A percentile compares a stretch with the other conserved stretches of the same genome.
Conservation (phyloP, 2,888 invertebrate genomes). For the Psococerastis gibbosa region DNA sequence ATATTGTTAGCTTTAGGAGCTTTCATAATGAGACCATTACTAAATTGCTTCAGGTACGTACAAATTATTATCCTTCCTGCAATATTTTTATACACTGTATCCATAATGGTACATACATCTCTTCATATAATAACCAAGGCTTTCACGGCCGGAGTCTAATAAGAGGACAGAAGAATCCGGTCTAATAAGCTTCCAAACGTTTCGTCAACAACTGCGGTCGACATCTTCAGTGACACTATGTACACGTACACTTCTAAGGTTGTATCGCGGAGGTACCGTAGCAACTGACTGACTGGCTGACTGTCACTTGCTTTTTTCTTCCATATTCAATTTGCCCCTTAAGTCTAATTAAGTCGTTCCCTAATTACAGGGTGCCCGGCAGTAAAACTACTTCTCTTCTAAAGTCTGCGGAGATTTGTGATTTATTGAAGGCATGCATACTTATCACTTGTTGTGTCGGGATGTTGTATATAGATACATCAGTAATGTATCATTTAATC, state of each 20-base stretch:
- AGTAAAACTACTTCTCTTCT: slow-evolving; percentile 39
- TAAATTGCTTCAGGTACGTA: slow-evolving; percentile 50
- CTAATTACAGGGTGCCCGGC: slow-evolving; percentile 19
- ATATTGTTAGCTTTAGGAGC: slow-evolving; percentile 76
- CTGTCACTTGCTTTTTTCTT: not conserved
- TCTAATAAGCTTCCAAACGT: no score
- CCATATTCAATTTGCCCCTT: not conserved
- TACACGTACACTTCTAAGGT: no score
- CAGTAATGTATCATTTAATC: slow-evolving; percentile 92
- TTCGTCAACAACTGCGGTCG: no score
- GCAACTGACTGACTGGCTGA: no score
- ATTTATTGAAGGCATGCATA: slow-evolving; percentile 82
- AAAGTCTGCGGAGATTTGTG: slow-evolving; percentile 85
- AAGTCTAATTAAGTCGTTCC: not conserved
- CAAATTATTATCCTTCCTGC: not conserved
- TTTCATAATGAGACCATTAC: slow-evolving; percentile 50
- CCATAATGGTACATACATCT: no score
- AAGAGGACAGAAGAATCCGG: no score
- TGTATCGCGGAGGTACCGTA: no score
- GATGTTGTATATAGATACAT: slow-evolving; percentile 88
- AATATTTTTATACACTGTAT: slow-evolving; percentile 13
- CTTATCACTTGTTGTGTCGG: slow-evolving; percentile 62
- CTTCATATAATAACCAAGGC: no score
- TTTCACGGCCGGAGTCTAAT: no score
- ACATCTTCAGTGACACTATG: no score